Conservation (phyloP, 1,140 invertebrate species). For the Branchinecta lynchi region DNA sequence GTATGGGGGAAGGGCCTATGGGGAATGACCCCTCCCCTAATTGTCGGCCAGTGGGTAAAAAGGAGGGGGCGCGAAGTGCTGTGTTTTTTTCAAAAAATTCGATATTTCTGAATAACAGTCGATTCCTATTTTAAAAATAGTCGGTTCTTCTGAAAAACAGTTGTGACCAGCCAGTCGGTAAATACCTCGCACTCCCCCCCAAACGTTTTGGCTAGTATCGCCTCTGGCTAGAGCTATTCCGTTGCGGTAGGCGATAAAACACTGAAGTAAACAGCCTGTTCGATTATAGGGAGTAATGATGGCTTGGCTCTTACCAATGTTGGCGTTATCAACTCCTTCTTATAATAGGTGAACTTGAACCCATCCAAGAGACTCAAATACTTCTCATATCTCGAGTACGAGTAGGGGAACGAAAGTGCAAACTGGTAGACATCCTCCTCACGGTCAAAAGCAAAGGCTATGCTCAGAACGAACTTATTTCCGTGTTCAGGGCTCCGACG, state of each 20-base stretch:
- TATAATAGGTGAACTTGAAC: conserved; percentile 41
- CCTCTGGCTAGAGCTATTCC: too few species aligned
- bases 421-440: conserved; percentile 89
- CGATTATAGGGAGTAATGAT: too few species aligned
- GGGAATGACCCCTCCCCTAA: too few species aligned
- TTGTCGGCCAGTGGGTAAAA: too few species aligned
- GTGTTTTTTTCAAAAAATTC: not conserved
- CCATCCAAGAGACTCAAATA: conserved; percentile 62
- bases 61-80: too few species aligned
- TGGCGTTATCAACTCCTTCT: conserved; percentile 48
- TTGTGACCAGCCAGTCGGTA: not conserved
- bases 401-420: conserved; percentile 79
- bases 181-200: not conserved
- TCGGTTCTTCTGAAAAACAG: not conserved
- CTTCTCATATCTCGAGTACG: conserved; percentile 71
- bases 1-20: too few species aligned
- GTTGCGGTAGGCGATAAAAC: too few species aligned
- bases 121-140: not conserved
- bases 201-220: too few species aligned
- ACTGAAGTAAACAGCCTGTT: too few species aligned
- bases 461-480: conserved; percentile 80
- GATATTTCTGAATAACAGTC: not conserved
- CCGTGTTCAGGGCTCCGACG: conserved; percentile 77
- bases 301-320: conserved; percentile 45
- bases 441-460: conserved; percentile 83